A percentile compares a stretch with the other conserved stretches of the same genome.
Conservation (phyloP, 1,140 invertebrate genomes). For the Steinernema feltiae region DNA sequence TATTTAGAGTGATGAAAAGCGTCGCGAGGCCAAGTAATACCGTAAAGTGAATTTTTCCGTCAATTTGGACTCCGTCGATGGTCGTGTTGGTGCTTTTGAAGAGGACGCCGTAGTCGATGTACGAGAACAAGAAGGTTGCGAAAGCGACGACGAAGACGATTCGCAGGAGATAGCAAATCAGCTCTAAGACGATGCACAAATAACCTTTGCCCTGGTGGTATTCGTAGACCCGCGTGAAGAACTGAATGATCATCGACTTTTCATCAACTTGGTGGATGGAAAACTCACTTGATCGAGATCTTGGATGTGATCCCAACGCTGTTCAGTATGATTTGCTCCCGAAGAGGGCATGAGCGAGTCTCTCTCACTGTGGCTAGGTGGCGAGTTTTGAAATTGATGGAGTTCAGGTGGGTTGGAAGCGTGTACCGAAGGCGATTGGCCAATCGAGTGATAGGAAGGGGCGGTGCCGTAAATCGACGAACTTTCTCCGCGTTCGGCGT, state of each 20-base stretch:
- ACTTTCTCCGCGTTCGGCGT: neutral
- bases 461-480: neutral
- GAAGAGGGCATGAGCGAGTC: neutral
- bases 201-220: conserved; percentile 94
- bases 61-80: conserved; percentile 27
- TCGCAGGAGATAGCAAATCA: conserved; percentile 76
- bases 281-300: conserved; percentile 74
- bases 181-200: conserved; percentile 79
- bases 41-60: conserved; percentile 40
- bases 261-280: too few relatives aligned
- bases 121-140: conserved; percentile 77
- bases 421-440: neutral
- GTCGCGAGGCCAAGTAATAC: neutral
- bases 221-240: conserved; percentile 72
- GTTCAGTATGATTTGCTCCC: neutral
- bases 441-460: conserved; percentile 3
- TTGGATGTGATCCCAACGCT: conserved; percentile 87
- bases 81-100: conserved; percentile 62
- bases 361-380: neutral
- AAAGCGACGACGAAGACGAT: conserved; percentile 87
- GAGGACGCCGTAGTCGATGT: conserved; percentile 79
- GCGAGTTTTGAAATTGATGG: neutral
- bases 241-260: conserved; percentile 48
- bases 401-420: neutral
- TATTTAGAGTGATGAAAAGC: conserved; percentile 9